These are phyloP conservation scores for Leucoptera coffeella DNA, from an alignment of 2,888 invertebrate species.

Conservation along the genomic window DNA sequence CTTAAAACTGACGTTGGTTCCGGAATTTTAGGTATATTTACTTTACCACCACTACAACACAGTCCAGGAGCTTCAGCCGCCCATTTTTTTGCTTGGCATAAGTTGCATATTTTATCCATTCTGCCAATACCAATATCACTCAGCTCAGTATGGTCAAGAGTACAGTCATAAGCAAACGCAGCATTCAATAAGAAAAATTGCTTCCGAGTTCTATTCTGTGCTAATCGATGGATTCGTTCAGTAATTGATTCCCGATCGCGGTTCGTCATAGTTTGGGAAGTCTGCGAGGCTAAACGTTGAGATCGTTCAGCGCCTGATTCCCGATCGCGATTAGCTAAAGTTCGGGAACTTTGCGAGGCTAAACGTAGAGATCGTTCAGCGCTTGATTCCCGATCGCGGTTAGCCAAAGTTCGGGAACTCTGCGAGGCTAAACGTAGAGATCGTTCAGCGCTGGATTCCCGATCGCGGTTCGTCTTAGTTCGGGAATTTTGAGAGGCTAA, in stretches of 20 bases:
- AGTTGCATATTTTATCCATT: slow-evolving; percentile 9
- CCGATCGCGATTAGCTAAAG: slow-evolving; percentile 2
- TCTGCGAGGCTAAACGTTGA: slow-evolving; percentile 6
- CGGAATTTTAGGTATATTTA: slow-evolving; percentile 7
- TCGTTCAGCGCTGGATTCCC: slow-evolving; percentile 8
- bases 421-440: slow-evolving; percentile 6
- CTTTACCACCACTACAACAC: slow-evolving; percentile 9
- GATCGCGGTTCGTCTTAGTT: background rate
- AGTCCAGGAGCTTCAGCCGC: slow-evolving; percentile 8
- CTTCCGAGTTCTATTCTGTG: slow-evolving; percentile 2
- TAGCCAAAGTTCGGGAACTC: slow-evolving; percentile 5
- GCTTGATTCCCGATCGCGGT: background rate
- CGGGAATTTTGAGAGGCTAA: background rate
- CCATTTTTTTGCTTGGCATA: slow-evolving; percentile 7
- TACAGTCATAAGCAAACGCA: slow-evolving; percentile 6
- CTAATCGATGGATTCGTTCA: slow-evolving; percentile 4
- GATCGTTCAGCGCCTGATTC: slow-evolving; percentile 8
- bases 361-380: background rate
- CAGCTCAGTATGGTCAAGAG: slow-evolving; percentile 5
- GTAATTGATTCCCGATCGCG: background rate
- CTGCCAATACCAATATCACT: slow-evolving; percentile 6
- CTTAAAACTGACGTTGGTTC: slow-evolving; percentile 6
- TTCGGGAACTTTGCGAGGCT: background rate
- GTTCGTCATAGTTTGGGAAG: slow-evolving; percentile 4
- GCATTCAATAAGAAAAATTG: slow-evolving; percentile 4